Base-by-base conservation (phyloP, 2,113 vertebrate genomes). In the Nanorana parkeri region DNA sequence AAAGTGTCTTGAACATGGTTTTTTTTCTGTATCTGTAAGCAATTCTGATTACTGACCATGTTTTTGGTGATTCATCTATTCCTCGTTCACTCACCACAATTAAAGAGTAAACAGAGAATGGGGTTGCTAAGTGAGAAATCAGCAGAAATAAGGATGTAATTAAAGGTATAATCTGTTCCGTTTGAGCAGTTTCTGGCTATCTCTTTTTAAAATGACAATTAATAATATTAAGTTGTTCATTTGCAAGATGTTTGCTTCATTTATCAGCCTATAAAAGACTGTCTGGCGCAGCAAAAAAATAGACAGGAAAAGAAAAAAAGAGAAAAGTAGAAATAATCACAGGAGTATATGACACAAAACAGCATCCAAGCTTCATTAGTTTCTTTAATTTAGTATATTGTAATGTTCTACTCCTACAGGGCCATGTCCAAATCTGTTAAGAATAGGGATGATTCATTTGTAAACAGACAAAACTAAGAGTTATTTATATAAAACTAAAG, bases 81-180 rank as follows among this genome's bases (percentile, higher is more conserved):
- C 71, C 80, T 82, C 52, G 5, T 47, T 5, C 71, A 24, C 63
- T 60, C 90, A 89, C 84, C 89, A 88, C 86, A 92, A 92, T 92
- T 93, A 93, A 92, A 90, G 16, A 8, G 87, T 90, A 93, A 92
- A 92, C 87, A 91, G 86, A 67, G 87, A 89, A 67, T 74, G 85
- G 8, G 83, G 86, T 77, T 84, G 87, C 81, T 87, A 83, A 75
- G 85, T 71, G 78, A 89, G 86, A 91, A 91, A 92, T 89, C 91
- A 91, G 88, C 85, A 91, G 85, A 87, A 88, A 87, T 92, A 91
- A 92, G 87, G 88, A 89, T 91, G 84, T 91, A 93, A 94, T 92
- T 92, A 92, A 92, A 93, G 89, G 88, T 92, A 90, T 92, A 89
- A 93, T 91, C 89, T 91, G 89, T 92, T 93, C 90, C 90, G 90